Evolutionary conservation across 1,140 invertebrate genomes (phyloP).

Genomic region (Trichonephila clavata): DNA sequence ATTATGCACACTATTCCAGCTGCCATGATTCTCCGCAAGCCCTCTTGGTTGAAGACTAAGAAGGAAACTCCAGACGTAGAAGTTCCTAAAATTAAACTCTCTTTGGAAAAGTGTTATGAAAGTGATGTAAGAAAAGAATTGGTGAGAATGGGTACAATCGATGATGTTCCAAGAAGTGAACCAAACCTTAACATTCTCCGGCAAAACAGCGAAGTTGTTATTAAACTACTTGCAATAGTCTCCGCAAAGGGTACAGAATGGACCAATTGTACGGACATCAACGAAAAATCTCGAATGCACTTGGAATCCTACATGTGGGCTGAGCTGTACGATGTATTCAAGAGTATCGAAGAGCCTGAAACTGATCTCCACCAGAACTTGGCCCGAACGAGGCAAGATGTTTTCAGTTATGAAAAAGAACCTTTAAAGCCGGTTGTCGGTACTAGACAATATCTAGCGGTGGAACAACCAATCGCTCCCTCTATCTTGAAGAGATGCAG

Average conservation of each 20-base stretch:
- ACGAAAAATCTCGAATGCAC: neutral
- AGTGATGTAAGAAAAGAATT: neutral
- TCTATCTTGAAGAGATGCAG: neutral
- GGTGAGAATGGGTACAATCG: neutral
- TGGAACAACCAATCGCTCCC: neutral
- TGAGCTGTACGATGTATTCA: neutral
- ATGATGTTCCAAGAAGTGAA: too few relatives aligned
- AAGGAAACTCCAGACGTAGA: neutral
- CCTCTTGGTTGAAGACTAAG: constrained; percentile 49
- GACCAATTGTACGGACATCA: neutral
- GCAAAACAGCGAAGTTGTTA: neutral
- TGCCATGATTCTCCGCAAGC: constrained; percentile 85
- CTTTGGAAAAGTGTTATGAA: too few relatives aligned
- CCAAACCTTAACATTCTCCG: neutral
- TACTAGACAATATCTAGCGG: neutral
- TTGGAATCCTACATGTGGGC: neutral
- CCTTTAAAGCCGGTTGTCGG: neutral
- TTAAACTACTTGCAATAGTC: neutral
- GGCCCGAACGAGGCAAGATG: neutral
- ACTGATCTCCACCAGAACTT: neutral
- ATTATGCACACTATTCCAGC: constrained; percentile 85
- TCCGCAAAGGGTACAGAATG: too few relatives aligned
- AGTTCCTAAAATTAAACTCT: neutral
- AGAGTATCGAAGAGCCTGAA: neutral
- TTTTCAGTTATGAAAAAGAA: neutral